These are phyloP conservation scores for Uromys caudimaculatus DNA, from an alignment of 2,797 vertebrate species.

Conservation along the genomic window DNA sequence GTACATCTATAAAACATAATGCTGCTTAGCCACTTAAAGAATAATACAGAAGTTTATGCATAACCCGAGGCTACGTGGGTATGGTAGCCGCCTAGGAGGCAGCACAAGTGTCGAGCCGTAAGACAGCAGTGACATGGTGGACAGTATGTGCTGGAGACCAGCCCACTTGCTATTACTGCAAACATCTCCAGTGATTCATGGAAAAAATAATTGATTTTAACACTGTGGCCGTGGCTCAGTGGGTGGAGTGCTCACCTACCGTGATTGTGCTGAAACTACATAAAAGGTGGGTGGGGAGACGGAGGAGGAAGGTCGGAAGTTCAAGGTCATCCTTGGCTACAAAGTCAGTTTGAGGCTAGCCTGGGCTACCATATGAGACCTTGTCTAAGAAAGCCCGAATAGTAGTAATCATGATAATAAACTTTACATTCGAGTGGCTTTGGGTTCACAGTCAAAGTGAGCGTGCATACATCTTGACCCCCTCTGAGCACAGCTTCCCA, in stretches of 20 bases:
- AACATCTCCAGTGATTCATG: background rate
- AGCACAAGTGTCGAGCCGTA: too few relatives aligned
- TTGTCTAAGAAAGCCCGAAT: background rate
- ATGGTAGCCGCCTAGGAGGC: rapidly evolving
- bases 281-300: background rate
- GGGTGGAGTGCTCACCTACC: background rate
- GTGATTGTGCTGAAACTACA: background rate
- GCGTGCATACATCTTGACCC: too few relatives aligned
- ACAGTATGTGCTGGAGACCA: rapidly evolving
- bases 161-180: background rate
- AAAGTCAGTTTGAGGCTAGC: background rate
- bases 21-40: background rate
- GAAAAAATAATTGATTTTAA: too few relatives aligned
- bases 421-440: background rate
- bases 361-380: background rate
- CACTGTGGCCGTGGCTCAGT: background rate
- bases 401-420: background rate
- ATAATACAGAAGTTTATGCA: background rate
- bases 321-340: background rate
- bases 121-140: background rate
- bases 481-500: too few relatives aligned
- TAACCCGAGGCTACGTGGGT: background rate
- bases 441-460: background rate
- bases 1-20: background rate
- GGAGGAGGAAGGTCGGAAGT: background rate